A percentile compares a stretch with the other conserved stretches of the same genome.
phyloP scores from a whole-genome alignment of 2,113 vertebrate species.

The Camelus dromedarius region DNA sequence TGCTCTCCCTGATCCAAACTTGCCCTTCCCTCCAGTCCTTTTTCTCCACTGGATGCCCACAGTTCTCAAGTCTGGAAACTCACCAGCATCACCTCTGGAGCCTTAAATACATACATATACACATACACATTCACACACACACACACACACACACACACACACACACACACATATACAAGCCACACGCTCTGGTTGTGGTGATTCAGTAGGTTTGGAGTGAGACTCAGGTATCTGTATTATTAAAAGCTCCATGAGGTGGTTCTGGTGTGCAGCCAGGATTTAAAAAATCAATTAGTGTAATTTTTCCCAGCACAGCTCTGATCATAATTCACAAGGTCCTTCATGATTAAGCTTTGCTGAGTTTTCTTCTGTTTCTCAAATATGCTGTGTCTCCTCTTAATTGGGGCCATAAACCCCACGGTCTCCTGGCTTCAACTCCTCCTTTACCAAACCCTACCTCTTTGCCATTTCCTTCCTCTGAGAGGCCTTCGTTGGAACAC shows the following conservation, averaged over 20 bases:
- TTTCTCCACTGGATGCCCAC: neutral
- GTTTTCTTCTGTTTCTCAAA: conserved; percentile 1
- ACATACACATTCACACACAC: accelerated
- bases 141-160: neutral
- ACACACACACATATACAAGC: neutral
- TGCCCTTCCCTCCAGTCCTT: neutral
- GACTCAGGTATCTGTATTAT: neutral
- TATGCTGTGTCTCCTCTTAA: neutral
- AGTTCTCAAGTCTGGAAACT: neutral
- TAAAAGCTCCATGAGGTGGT: neutral
- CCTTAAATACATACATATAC: neutral
- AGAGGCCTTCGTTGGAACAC: neutral
- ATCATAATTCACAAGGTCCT: neutral
- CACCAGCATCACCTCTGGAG: neutral
- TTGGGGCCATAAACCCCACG: neutral
- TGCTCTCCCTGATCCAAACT: neutral
- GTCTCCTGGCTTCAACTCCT: neutral
- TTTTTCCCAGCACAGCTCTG: conserved; percentile 1
- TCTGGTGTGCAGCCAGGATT: neutral
- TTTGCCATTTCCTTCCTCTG: neutral
- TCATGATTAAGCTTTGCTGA: neutral
- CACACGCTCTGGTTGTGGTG: neutral
- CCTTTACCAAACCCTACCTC: neutral
- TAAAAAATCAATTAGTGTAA: neutral
- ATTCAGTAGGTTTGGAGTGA: neutral